phyloP scores from a whole-genome alignment of 37 sponge, comb jelly and placozoan species.

The Aphrocallistes beatrix region DNA sequence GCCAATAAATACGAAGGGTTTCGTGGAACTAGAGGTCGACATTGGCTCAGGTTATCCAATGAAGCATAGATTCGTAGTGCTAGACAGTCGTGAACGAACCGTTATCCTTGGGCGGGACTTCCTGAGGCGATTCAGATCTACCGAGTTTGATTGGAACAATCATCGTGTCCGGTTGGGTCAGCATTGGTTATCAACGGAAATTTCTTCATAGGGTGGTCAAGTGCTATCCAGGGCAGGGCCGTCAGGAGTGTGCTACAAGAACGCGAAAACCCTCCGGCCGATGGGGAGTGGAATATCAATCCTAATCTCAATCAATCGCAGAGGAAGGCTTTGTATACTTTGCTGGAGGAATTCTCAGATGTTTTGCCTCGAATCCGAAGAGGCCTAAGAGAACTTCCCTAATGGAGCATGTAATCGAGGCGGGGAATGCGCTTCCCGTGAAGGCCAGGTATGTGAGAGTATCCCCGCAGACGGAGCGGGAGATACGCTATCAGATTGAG shows the following conservation, averaged over 20 bases:
- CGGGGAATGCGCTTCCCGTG: too few species aligned
- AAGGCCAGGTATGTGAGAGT: too few species aligned
- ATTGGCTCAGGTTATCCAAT: background rate
- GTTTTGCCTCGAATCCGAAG: background rate
- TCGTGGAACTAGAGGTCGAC: background rate
- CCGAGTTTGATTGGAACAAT: background rate
- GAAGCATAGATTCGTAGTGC: background rate
- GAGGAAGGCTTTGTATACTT: too few species aligned
- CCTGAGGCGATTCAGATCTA: background rate
- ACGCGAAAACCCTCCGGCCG: background rate
- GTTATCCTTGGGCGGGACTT: background rate
- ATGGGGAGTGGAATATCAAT: background rate
- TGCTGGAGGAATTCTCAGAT: too few species aligned
- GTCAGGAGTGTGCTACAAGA: background rate
- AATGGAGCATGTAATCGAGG: background rate
- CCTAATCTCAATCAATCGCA: background rate
- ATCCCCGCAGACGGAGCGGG: too few species aligned
- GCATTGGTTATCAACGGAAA: background rate
- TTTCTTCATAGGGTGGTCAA: conserved; percentile 1
- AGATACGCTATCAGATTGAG: too few species aligned
- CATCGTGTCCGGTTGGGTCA: background rate
- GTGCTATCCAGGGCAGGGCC: conserved; percentile 12
- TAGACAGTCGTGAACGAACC: background rate
- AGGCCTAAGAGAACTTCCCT: too few species aligned
- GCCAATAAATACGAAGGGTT: background rate